phyloP scores from a whole-genome alignment of 2,797 vertebrate species.

The Percopsis omiscomaycus region DNA sequence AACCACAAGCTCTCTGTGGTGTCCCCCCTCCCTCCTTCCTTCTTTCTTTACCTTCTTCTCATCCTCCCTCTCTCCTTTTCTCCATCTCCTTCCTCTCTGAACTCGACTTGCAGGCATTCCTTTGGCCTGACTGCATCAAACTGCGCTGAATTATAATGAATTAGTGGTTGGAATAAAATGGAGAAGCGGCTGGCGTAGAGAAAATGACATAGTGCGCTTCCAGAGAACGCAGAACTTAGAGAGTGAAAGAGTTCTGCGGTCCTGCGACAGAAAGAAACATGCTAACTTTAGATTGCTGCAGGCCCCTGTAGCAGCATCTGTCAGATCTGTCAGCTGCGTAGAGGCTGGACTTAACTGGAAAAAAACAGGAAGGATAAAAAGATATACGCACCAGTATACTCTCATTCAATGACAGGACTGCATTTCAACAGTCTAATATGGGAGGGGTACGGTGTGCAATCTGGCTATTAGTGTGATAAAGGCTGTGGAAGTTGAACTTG shows the following conservation, averaged over 20 bases:
- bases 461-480: too few species aligned
- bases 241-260: slow-evolving; percentile 69
- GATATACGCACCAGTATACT: neutral
- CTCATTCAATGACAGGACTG: neutral
- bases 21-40: slow-evolving; percentile 16
- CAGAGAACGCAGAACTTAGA: slow-evolving; percentile 72
- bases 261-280: slow-evolving; percentile 51
- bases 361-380: slow-evolving; percentile 20
- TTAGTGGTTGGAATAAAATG: slow-evolving; percentile 87
- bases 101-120: slow-evolving; percentile 75
- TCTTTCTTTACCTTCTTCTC: neutral
- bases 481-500: too few species aligned
- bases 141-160: slow-evolving; percentile 81
- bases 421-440: too few species aligned
- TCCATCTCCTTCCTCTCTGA: slow-evolving; percentile 45
- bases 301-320: slow-evolving; percentile 13
- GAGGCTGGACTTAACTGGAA: neutral
- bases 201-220: slow-evolving; percentile 83
- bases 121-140: slow-evolving; percentile 82
- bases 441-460: too few species aligned
- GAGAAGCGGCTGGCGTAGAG: slow-evolving; percentile 76
- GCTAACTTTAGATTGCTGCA: slow-evolving; percentile 31
- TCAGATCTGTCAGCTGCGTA: slow-evolving; percentile 14
- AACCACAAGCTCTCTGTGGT: slow-evolving; percentile 36
- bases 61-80: slow-evolving; percentile 28